phyloP scores from a whole-genome alignment of 1,140 invertebrate genomes.

The Agrypnia vestita region DNA sequence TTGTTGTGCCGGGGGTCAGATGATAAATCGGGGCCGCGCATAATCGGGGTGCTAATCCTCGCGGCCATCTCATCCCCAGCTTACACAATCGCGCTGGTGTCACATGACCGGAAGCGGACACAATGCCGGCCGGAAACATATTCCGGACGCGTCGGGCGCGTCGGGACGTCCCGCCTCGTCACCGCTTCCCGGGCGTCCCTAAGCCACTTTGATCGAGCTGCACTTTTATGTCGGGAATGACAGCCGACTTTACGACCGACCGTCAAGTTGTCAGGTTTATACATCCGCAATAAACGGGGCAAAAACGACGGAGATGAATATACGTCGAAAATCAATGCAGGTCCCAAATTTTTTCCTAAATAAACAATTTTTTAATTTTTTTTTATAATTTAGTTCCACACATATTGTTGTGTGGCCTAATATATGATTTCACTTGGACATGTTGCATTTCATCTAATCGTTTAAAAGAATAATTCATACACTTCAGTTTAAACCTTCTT shows the following conservation, averaged over 20 bases:
- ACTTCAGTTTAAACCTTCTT: too few species aligned
- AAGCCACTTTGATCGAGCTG: neutral
- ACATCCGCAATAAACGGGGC: too few species aligned
- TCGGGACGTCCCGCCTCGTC: neutral
- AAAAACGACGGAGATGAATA: too few species aligned
- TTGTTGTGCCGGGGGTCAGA: too few species aligned
- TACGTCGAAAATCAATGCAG: too few species aligned
- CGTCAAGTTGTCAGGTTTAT: neutral
- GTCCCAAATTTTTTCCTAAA: too few species aligned
- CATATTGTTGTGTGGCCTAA: too few species aligned
- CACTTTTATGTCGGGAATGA: neutral
- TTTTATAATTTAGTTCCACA: too few species aligned
- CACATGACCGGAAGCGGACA: slow-evolving; percentile 3
- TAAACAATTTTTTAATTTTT: too few species aligned
- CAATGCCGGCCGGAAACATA: slow-evolving; percentile 18
- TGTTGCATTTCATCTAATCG: too few species aligned
- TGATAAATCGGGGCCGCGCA: neutral
- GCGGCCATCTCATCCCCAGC: slow-evolving; percentile 7
- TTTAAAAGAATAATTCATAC: too few species aligned
- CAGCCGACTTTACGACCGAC: neutral
- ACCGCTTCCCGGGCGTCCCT: neutral
- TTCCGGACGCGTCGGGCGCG: slow-evolving; percentile 3
- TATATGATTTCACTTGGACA: too few species aligned
- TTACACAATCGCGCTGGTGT: neutral
- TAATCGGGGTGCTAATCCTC: neutral